These are phyloP conservation scores for Hypotaenidia okinawae DNA, from an alignment of 2,797 vertebrate species.

Conservation along the genomic window DNA sequence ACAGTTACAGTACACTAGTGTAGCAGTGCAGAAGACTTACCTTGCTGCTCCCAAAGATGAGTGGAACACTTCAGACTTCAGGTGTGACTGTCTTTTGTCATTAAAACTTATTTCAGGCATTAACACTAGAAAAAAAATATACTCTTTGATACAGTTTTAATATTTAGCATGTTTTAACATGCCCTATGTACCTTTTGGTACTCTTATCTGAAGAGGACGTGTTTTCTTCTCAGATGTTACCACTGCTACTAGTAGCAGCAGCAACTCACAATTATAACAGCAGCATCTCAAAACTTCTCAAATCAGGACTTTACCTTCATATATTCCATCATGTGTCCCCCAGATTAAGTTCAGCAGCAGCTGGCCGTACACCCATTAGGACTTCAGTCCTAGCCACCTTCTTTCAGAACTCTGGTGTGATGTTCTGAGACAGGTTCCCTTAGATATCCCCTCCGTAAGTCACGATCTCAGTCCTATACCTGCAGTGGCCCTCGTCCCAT, in stretches of 20 bases:
- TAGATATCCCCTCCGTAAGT: not conserved
- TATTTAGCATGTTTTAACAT: not conserved
- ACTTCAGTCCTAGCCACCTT: not conserved
- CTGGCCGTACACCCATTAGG: not conserved
- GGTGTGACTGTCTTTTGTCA: not conserved
- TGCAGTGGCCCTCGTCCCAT: not conserved
- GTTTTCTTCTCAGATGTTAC: not conserved
- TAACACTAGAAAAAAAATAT: not conserved
- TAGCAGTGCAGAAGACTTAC: not conserved
- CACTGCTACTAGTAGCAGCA: not conserved
- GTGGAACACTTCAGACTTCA: not conserved
- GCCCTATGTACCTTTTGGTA: not conserved
- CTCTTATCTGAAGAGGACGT: not conserved
- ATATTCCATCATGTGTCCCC: fast-evolving
- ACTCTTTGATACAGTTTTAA: not conserved
- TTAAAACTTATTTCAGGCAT: not conserved
- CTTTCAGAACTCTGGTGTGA: not conserved
- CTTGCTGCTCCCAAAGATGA: not conserved
- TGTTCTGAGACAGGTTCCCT: not conserved
- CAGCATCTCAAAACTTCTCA: not conserved
- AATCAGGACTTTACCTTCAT: not conserved
- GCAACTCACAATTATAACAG: not conserved
- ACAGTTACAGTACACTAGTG: not conserved
- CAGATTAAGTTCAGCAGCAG: not conserved
- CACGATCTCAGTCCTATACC: not conserved